Base-by-base conservation (phyloP, 1,140 invertebrate genomes). In the Matsumurasca onukii region DNA sequence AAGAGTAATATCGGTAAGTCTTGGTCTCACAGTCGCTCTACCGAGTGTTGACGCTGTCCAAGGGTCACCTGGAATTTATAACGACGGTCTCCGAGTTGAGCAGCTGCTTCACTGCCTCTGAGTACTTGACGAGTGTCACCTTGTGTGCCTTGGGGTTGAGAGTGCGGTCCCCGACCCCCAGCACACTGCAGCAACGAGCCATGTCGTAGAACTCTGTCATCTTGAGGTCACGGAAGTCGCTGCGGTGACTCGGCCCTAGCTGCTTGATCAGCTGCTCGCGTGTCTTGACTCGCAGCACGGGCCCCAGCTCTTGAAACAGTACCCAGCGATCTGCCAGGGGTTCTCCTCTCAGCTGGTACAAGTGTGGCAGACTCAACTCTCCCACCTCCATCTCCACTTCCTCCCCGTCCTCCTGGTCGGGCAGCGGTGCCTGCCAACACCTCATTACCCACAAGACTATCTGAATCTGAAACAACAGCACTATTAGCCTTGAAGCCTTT, bases 71-170 rank as follows among this genome's bases (percentile, higher is more conserved):
- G 76, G 31, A 86, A 82, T 48, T 82, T n/a, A n/a, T n/a, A n/a
- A n/a, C n/a, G n/a, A n/a, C n/a, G n/a, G n/a, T 85, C 77, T 90
- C 88, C 63, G 90, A 86, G 75, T 86, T 87, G 52, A 91, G 77
- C 71, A 91, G 81, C 78, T 88, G 85, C 70, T 84, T 85, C 59
- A 93, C 87, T 75, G 86, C 88, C 66, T 93, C 90, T 69, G 89
- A 92, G 80, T 93, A 92, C 74, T 88, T 87, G 67, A 93, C 87
- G 30, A 93, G 85, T n/a, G 88, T 86, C 67, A 93, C 88, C 78
- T 92, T 92, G 27, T 90, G 91, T 24, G 88, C 87, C 66, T 76
- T 75, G 25, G 75, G 69, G 68, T 76, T 75, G 27, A 89, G 83
- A 31, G 89, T 85, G 73, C 90, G 90, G 51, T 92, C 85, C 76